These are phyloP conservation scores for Anarrhichthys ocellatus DNA, from an alignment of 2,113 vertebrate genomes.

Conservation along the genomic window DNA sequence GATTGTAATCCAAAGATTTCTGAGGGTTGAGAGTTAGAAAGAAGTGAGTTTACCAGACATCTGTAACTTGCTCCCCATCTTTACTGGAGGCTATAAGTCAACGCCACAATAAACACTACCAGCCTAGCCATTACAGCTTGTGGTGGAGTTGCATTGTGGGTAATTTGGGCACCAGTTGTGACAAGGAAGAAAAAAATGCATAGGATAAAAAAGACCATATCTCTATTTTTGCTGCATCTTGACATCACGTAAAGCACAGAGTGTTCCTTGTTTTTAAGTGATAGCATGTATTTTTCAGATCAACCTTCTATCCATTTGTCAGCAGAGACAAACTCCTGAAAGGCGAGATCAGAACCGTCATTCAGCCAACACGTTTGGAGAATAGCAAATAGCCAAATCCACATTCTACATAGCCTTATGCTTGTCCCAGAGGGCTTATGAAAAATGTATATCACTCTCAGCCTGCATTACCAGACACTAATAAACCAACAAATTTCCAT, in stretches of 20 bases:
- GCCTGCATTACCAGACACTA: conserved; percentile 49
- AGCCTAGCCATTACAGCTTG: neutral
- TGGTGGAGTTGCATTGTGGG: neutral
- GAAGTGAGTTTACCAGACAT: too few relatives aligned
- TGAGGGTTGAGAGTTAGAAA: too few relatives aligned
- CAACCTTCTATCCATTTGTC: conserved; percentile 1
- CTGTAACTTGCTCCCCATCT: neutral
- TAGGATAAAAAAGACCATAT: neutral
- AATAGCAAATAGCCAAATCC: conserved; percentile 37
- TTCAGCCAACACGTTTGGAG: conserved; percentile 13
- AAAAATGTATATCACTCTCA: conserved; percentile 55
- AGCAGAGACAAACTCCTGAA: conserved; percentile 4
- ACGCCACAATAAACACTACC: neutral
- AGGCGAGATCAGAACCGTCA: conserved; percentile 24
- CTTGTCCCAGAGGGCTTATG: conserved; percentile 33
- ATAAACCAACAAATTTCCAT: conserved; percentile 55
- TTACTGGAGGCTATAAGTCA: neutral
- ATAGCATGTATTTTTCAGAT: neutral
- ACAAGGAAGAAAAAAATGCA: neutral
- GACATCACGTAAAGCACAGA: neutral
- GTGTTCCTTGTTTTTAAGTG: neutral
- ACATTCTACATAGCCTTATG: conserved; percentile 24
- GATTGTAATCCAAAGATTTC: too few relatives aligned
- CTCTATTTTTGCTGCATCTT: conserved; percentile 2
- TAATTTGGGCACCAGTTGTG: neutral